phyloP scores from a whole-genome alignment of 2,888 invertebrate species.

The Caenorhabditis drosophilae region DNA sequence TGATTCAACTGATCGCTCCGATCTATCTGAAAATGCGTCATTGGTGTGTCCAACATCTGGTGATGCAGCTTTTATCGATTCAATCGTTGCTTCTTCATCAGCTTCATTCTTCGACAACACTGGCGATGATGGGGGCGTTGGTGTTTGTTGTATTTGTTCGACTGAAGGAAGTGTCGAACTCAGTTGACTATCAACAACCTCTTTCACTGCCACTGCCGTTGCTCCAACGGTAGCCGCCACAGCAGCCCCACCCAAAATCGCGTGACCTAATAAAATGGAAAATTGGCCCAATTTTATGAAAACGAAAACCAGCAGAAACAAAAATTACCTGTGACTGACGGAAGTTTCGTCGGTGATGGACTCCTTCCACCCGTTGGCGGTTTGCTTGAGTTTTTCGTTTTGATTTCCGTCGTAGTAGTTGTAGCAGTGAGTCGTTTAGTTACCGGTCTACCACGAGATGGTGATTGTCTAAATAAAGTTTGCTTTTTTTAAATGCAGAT shows the following conservation, averaged over 20 bases:
- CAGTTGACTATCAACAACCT: slow-evolving; percentile 5
- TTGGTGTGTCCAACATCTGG: neutral
- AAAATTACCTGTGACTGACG: slow-evolving; percentile 14
- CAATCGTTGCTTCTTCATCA: neutral
- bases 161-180: slow-evolving; percentile 2
- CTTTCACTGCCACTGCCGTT: slow-evolving; percentile 24
- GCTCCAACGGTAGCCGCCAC: slow-evolving; percentile 32
- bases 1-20: neutral
- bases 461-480: slow-evolving; percentile 26
- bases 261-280: slow-evolving; percentile 12
- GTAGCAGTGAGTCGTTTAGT: slow-evolving; percentile 40
- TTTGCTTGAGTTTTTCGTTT: slow-evolving; percentile 3
- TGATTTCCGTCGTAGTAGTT: slow-evolving; percentile 26
- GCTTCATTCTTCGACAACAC: too few relatives aligned
- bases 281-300: neutral
- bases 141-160: neutral
- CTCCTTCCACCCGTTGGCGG: neutral
- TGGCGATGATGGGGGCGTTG: slow-evolving; percentile 19
- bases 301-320: neutral
- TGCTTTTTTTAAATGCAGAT: neutral
- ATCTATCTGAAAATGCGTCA: neutral
- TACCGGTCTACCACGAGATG: slow-evolving; percentile 36
- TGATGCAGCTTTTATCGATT: neutral
- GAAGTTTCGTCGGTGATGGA: too few relatives aligned
- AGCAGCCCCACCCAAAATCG: slow-evolving; percentile 29